phyloP scores from a whole-genome alignment of 2,113 vertebrate genomes.

The Noctilio leporinus region DNA sequence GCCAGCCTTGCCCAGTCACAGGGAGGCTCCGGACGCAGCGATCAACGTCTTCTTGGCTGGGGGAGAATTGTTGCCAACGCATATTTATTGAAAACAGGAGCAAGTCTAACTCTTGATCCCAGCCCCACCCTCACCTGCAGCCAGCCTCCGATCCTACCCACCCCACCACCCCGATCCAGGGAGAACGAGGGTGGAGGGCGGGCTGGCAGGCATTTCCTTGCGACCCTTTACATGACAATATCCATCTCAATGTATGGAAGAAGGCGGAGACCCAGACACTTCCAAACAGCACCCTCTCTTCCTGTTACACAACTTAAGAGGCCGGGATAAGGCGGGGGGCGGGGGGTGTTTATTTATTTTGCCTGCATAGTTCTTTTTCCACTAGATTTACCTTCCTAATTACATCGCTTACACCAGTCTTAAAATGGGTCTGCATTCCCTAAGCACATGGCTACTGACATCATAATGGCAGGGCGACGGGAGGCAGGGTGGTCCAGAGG shows the following conservation, averaged over 20 bases:
- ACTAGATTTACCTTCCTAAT: neutral
- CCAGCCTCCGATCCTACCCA: neutral
- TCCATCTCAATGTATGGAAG: fast-evolving
- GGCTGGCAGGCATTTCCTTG: too few species aligned
- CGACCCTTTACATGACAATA: neutral
- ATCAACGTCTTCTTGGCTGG: neutral
- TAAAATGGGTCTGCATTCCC: neutral
- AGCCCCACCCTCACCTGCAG: too few species aligned
- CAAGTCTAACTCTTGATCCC: neutral
- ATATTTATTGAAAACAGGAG: fast-evolving
- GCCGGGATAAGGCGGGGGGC: neutral
- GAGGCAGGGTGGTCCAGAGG: neutral
- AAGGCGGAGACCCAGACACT: fast-evolving
- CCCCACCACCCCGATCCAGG: neutral
- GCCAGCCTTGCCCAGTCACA: fast-evolving
- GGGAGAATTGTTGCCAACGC: fast-evolving
- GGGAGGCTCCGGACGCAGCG: neutral
- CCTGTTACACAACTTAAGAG: neutral
- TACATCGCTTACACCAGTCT: neutral
- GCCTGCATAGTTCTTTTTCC: neutral
- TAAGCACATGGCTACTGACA: too few species aligned
- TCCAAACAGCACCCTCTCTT: neutral
- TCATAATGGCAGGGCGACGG: fast-evolving
- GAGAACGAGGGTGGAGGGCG: neutral
- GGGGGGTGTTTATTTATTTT: neutral